phyloP scores from a whole-genome alignment of 1,140 invertebrate species.

The Cherax destructor region DNA sequence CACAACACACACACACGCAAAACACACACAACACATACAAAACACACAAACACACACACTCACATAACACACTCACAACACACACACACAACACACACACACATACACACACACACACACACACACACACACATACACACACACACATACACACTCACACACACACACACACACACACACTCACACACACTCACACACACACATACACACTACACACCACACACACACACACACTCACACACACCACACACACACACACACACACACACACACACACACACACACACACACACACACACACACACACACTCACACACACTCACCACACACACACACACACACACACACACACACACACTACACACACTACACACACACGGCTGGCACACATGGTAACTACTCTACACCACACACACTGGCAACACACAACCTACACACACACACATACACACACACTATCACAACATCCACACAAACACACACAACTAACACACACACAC shows the following conservation, averaged over 20 bases:
- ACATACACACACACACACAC: slow-evolving; percentile 8
- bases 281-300: too few relatives aligned
- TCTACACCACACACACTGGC: too few relatives aligned
- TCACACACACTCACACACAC: background rate
- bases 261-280: background rate
- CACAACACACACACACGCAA: background rate
- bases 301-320: too few relatives aligned
- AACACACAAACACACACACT: too few relatives aligned
- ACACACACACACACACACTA: too few relatives aligned
- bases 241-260: slow-evolving; percentile 13
- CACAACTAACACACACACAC: slow-evolving; percentile 3
- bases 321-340: slow-evolving; percentile 8
- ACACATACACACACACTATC: too few relatives aligned
- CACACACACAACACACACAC: slow-evolving; percentile 24
- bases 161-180: too few relatives aligned
- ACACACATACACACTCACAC: too few relatives aligned
- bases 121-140: background rate
- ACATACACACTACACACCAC: slow-evolving; percentile 34
- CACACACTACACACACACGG: too few relatives aligned
- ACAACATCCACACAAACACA: too few relatives aligned
- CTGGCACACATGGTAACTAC: too few relatives aligned
- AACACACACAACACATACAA: too few relatives aligned
- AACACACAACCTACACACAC: slow-evolving; percentile 6
- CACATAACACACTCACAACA: background rate
- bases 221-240: slow-evolving; percentile 25